phyloP scores from a whole-genome alignment of 2,888 invertebrate genomes.

The Chloromyia formosa region DNA sequence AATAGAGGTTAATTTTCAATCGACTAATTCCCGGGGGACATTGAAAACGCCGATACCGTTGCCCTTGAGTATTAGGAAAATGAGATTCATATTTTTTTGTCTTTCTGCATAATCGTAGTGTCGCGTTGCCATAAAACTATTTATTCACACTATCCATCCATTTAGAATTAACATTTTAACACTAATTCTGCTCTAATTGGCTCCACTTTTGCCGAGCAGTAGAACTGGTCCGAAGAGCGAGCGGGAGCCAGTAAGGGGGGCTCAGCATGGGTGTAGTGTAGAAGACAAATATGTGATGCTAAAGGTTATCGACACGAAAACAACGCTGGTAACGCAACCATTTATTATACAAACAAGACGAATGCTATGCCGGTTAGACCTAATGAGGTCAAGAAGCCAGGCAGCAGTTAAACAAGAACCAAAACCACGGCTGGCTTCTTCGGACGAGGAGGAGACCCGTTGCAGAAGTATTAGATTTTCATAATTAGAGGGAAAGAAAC shows the following conservation, averaged over 20 bases:
- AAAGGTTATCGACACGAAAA: conserved; percentile 42
- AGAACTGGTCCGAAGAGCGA: too few relatives aligned
- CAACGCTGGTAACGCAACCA: conserved; percentile 2
- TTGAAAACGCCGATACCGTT: too few relatives aligned
- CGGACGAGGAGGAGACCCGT: neutral
- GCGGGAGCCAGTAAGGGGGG: too few relatives aligned
- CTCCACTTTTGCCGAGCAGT: neutral
- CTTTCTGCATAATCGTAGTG: too few relatives aligned
- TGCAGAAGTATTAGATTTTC: conserved; percentile 8
- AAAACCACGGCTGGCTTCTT: neutral
- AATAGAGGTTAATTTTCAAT: too few relatives aligned
- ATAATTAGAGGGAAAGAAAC: neutral
- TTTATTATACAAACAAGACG: conserved; percentile 10
- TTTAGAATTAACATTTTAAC: conserved; percentile 29
- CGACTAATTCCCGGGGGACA: too few relatives aligned
- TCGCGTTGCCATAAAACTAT: too few relatives aligned
- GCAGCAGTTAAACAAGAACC: neutral
- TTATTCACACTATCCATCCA: too few relatives aligned
- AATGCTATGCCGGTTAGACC: neutral
- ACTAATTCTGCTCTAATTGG: conserved; percentile 34
- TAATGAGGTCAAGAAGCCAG: conserved; percentile 11
- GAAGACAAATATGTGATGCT: conserved; percentile 13
- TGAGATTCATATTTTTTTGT: too few relatives aligned
- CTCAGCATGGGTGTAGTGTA: neutral
- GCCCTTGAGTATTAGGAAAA: too few relatives aligned